Evolutionary conservation across 2,113 vertebrate genomes (phyloP), one percentile per base, ranked within the genome.

Genomic region (Cromileptes altivelis): DNA sequence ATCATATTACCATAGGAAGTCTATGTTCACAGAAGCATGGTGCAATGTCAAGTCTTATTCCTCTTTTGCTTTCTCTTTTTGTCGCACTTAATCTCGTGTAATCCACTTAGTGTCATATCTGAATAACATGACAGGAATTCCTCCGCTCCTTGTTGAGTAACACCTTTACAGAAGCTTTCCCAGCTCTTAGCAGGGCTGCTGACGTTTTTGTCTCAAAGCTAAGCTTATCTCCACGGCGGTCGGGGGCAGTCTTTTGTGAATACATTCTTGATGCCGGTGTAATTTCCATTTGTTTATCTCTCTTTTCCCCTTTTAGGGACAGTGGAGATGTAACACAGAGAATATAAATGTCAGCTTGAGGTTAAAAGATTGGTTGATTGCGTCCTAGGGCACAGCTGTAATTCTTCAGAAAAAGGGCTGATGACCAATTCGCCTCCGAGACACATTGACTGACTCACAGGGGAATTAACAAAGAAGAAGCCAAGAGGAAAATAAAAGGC

Each of bases 41-140:
- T 76, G 74, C 75, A 70, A 82, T 86, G 89, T 87, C 90, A 89
- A 86, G 81, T 84, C 50, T 89, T 87, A 85, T 91, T 93, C 87
- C 74, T 83, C 86, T 80, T 85, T 88, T 85, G 89, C 83, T 52
- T 87, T 82, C 77, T 60, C 77, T 86, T 93, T 94, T 94, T 94
- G 90, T 94, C 91, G 80, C 73, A 85, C 84, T 90, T 95, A 95
- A 95, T 95, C 93, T 94, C 33, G 76, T 79, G 84, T 95, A 95
- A 95, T 95, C 94, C 94, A 95, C 93, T 96, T 95, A 93, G 90
- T 91, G 91, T 94, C 91, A 90, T 84, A 94, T 94, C 89, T 92
- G 70, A 76, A 86, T 88, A 93, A 91, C 87, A 94, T 87, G 88
- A 94, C 84, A 84, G 86, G 82, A 92, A 92, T 92, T 85, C 82